Conservation (phyloP, 2,888 invertebrate species). For the Amorpha juglandis region DNA sequence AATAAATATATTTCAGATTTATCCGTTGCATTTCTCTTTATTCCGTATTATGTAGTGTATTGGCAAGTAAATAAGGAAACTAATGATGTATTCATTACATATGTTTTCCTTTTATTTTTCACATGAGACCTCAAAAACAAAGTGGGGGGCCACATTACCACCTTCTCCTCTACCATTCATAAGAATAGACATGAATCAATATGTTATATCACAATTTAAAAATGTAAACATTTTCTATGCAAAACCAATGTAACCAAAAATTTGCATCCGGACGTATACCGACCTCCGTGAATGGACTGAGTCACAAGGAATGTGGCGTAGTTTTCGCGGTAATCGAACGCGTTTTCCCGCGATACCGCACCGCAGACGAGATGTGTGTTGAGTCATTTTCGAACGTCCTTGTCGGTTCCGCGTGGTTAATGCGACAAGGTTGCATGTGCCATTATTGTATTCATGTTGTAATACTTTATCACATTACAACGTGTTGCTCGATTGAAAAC, state of each 20-base stretch:
- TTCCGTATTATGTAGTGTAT: no score
- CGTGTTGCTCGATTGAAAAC: constrained; percentile 5
- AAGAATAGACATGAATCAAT: constrained; percentile 9
- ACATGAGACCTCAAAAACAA: no score
- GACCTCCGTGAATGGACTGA: constrained; percentile 45
- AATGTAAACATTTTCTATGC: neutral
- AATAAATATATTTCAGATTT: no score
- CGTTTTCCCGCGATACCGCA: constrained; percentile 55
- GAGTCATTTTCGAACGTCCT: constrained; percentile 62
- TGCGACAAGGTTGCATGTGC: constrained; percentile 30
- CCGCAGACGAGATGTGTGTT: constrained; percentile 41
- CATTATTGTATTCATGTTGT: constrained; percentile 11
- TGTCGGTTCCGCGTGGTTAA: constrained; percentile 35
- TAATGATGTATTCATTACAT: no score
- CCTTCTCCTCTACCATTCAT: neutral
- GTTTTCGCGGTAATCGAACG: constrained; percentile 50
- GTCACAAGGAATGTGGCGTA: constrained; percentile 37
- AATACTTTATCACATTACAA: constrained; percentile 20
- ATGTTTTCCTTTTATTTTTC: no score
- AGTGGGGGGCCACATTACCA: no score
- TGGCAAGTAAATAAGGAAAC: no score
- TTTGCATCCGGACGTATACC: constrained; percentile 35
- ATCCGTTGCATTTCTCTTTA: no score
- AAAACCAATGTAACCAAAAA: constrained; percentile 10
- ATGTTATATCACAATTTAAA: neutral